These are phyloP conservation scores for Alitta virens DNA, from an alignment of 2,888 invertebrate species.

Conservation along the genomic window DNA sequence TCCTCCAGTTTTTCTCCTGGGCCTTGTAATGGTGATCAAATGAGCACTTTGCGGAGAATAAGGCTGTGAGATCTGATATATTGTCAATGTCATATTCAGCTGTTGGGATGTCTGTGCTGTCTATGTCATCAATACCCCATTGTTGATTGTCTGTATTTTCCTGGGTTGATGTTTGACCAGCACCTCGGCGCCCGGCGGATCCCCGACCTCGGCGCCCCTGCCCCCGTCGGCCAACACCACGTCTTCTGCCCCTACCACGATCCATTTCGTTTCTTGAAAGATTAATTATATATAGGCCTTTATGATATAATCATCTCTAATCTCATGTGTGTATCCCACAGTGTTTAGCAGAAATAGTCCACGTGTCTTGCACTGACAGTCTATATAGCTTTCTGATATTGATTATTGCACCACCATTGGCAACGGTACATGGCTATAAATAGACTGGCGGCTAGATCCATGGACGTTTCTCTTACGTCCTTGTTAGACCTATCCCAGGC, in stretches of 20 bases:
- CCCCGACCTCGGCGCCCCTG: constrained; percentile 1
- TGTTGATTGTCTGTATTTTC: neutral
- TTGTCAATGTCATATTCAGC: constrained; percentile 16
- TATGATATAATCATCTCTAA: too few relatives aligned
- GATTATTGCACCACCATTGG: too few relatives aligned
- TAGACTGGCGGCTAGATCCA: too few relatives aligned
- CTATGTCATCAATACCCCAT: neutral
- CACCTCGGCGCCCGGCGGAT: neutral
- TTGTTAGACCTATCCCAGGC: too few relatives aligned
- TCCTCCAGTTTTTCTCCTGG: constrained; percentile 38
- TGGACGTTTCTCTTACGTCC: too few relatives aligned
- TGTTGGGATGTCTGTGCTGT: neutral
- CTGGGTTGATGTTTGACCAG: neutral
- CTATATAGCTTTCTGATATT: too few relatives aligned
- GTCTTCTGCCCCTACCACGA: constrained; percentile 8
- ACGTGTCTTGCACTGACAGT: too few relatives aligned
- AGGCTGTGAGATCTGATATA: constrained; percentile 39
- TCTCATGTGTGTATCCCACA: too few relatives aligned
- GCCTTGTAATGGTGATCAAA: constrained; percentile 44
- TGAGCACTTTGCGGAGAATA: constrained; percentile 41
- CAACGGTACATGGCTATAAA: too few relatives aligned
- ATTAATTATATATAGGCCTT: neutral
- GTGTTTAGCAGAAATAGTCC: too few relatives aligned
- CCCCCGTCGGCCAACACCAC: constrained; percentile 17
- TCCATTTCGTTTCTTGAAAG: neutral